Base-by-base conservation (phyloP, 2,113 vertebrate species). In the Otis tarda region DNA sequence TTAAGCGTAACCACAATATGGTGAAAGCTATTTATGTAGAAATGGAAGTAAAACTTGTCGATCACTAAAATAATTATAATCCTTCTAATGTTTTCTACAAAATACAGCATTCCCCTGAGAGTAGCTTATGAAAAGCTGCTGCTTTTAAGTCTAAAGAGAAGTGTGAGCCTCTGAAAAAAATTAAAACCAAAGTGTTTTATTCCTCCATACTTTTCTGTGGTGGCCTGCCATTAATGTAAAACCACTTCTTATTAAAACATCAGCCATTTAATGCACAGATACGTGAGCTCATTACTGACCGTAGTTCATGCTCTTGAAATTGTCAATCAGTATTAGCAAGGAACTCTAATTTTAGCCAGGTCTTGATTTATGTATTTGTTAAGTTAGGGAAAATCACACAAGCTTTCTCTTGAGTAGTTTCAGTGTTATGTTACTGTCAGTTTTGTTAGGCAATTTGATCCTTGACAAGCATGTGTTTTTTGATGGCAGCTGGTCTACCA, bases 201-300 rank as follows among this genome's bases (percentile, higher is more conserved):
- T 97, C 94, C 94, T 98, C 96, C 96, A 77, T 91, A 77, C 24
- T 87, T 97, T 94, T 76, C 96, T 96, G 96, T 96, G 97, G 97
- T 97, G 95, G 90, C 82, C 67, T 97, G 95, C 93, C 94, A 83
- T 97, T 97, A 96, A 95, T 93, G 97, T 95, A 94, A 97, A 97
- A 94, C 91, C 97, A 97, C 93, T 98, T 95, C 97, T 97, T 95
- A 95, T 9, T 83, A 45, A 95, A 97, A 95, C 37, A 30, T 97
- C 97, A 97, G 94, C 96, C 94, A 89, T 97, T 97, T 97, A 96
- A 91, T 94, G 97, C 97, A 87, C 97, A 97, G 96, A 81, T 60
- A 64, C 73, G 95, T 96, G 96, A 98, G 96, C 96, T 96, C 93
- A 97, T 92, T 97, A 90, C 97, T 96, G 96, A 92, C 89, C 87